phyloP scores from a whole-genome alignment of 2,113 vertebrate genomes.

The Labeo rohita region DNA sequence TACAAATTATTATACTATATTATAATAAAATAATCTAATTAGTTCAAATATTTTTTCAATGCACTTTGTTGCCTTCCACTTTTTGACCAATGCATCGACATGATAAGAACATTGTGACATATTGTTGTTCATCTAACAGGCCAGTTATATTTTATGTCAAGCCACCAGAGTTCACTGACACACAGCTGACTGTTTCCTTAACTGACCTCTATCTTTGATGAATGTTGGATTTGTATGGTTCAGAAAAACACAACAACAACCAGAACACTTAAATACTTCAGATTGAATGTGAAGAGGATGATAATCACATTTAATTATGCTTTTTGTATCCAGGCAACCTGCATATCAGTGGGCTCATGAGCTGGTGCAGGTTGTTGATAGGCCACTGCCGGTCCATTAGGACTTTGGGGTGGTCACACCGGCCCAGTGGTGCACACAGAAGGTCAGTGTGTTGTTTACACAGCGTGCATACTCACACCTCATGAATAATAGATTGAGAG shows the following conservation, averaged over 20 bases:
- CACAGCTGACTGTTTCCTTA: constrained; percentile 39
- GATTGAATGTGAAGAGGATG: constrained; percentile 68
- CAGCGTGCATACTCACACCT: constrained; percentile 46
- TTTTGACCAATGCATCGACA: neutral
- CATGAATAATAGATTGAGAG: constrained; percentile 73
- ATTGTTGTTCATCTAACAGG: neutral
- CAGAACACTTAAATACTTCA: constrained; percentile 64
- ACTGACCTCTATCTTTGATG: constrained; percentile 21
- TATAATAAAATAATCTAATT: neutral
- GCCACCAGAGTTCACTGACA: constrained; percentile 2
- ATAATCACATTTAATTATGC: constrained; percentile 79
- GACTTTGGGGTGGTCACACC: constrained; percentile 45
- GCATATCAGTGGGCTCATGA: constrained; percentile 61
- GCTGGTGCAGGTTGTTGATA: constrained; percentile 68
- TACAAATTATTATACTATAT: neutral
- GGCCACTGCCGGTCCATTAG: constrained; percentile 52
- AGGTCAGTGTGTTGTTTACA: constrained; percentile 51
- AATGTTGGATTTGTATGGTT: constrained; percentile 54
- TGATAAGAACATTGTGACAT: neutral
- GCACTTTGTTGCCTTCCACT: neutral
- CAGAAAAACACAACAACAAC: constrained; percentile 45
- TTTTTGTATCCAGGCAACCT: constrained; percentile 83
- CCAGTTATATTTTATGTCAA: constrained; percentile 14
- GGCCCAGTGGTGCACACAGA: constrained; percentile 50
- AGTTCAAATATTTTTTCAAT: neutral